Evolutionary conservation across 2,888 invertebrate species (phyloP).

Genomic region (Dryococelus australis): DNA sequence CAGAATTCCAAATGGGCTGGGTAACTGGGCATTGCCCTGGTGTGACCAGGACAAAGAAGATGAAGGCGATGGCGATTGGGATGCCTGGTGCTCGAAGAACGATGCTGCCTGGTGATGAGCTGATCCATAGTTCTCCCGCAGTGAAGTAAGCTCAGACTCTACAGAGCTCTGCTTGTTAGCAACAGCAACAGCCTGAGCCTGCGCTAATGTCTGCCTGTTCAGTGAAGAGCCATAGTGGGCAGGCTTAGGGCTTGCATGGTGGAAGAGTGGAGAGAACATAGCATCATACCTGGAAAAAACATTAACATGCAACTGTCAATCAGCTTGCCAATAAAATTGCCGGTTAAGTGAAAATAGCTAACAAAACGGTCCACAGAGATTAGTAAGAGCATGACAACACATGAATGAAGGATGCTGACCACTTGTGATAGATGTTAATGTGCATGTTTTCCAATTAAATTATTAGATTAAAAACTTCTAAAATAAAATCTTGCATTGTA

Average conservation of each 20-base stretch:
- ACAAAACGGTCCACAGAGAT: background rate
- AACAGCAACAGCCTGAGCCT: constrained; percentile 48
- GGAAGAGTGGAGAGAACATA: constrained; percentile 83
- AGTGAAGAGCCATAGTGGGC: constrained; percentile 74
- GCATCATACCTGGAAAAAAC: constrained; percentile 67
- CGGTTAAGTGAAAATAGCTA: background rate
- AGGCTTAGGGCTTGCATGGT: constrained; percentile 78
- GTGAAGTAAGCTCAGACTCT: constrained; percentile 65
- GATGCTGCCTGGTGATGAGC: constrained; percentile 64
- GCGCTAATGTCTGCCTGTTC: constrained; percentile 49
- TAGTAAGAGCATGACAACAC: too few relatives aligned
- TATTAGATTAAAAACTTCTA: too few relatives aligned
- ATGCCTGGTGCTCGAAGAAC: constrained; percentile 72
- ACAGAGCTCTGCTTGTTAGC: constrained; percentile 63
- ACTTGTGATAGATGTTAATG: too few relatives aligned
- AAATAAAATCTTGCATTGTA: too few relatives aligned
- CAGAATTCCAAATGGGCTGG: constrained; percentile 79
- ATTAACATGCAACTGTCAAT: background rate
- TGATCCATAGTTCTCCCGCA: constrained; percentile 66
- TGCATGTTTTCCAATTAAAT: too few relatives aligned
- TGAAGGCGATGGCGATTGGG: constrained; percentile 59
- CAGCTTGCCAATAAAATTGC: background rate
- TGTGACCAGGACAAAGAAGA: constrained; percentile 73
- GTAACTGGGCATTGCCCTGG: constrained; percentile 69
- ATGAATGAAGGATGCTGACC: too few relatives aligned